Percentiles rank a stretch among this genome's conserved stretches.
Conservation (phyloP, 1,140 invertebrate species). For the Apolygus lucorum region DNA sequence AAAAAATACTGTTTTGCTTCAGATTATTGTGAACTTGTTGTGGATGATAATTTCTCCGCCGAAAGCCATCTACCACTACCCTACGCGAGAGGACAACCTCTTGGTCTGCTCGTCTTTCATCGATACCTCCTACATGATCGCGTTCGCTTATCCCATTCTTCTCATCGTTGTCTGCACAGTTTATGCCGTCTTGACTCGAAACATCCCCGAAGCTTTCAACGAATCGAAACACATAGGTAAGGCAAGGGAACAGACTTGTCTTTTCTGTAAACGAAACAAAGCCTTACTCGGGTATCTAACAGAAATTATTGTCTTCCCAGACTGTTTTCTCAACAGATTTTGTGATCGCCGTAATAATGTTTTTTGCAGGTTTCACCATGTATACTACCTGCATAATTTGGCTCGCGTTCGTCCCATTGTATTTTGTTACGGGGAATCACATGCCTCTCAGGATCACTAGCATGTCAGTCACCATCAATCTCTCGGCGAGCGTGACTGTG, state of each 20-base stretch:
- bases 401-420: conserved; percentile 62
- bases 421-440: conserved; percentile 58
- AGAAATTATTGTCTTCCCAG: too few species aligned
- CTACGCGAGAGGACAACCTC: conserved; percentile 78
- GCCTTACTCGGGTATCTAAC: too few species aligned
- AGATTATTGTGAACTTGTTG: conserved; percentile 73
- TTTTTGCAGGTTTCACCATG: conserved; percentile 54
- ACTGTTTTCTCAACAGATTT: too few species aligned
- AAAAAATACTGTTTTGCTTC: neutral
- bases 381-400: conserved; percentile 67
- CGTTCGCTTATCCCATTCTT: conserved; percentile 66
- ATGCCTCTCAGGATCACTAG: conserved; percentile 66
- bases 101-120: conserved; percentile 80
- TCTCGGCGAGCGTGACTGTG: conserved; percentile 67
- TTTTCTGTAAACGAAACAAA: too few species aligned
- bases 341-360: too few species aligned
- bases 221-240: conserved; percentile 54
- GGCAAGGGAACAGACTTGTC: too few species aligned
- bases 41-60: conserved; percentile 83
- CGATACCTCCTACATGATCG: conserved; percentile 65
- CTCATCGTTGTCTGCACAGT: conserved; percentile 61
- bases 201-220: conserved; percentile 67
- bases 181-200: conserved; percentile 65
- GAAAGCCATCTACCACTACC: conserved; percentile 75
- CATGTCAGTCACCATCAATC: conserved; percentile 66